phyloP scores from a whole-genome alignment of 2,113 vertebrate species.

The Columba janthina region DNA sequence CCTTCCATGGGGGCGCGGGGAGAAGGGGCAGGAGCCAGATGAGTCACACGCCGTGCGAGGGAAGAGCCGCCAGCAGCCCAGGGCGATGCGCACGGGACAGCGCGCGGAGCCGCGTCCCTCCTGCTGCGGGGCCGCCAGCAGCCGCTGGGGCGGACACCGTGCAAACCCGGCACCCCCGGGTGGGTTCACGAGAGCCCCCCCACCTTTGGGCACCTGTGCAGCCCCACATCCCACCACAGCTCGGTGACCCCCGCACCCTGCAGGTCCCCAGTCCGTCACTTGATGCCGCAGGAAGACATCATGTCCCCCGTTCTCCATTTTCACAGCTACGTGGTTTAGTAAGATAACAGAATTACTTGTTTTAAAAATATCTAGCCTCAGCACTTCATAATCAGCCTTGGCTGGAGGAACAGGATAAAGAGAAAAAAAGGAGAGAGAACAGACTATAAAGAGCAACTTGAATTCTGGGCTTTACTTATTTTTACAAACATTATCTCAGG shows the following conservation, averaged over 20 bases:
- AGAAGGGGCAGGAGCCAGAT: conserved; percentile 12
- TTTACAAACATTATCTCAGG: not conserved
- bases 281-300: not conserved
- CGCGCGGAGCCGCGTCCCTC: accelerated
- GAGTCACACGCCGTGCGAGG: not conserved
- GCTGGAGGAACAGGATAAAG: not conserved
- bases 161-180: not conserved
- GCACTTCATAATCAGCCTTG: not conserved
- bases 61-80: not conserved
- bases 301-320: not conserved
- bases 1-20: not conserved
- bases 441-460: not conserved
- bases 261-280: not conserved
- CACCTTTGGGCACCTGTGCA: not conserved
- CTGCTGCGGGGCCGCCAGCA: not conserved
- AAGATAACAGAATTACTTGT: not conserved
- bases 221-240: not conserved
- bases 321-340: not conserved
- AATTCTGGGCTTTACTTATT: not conserved
- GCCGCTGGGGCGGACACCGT: accelerated
- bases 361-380: not conserved
- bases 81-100: accelerated
- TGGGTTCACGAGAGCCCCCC: not conserved
- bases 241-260: not conserved
- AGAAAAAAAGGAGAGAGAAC: not conserved